A percentile compares a stretch with the other conserved stretches of the same genome.
phyloP scores from a whole-genome alignment of 1,140 invertebrate genomes.

The Mycetomoellerius zeteki region DNA sequence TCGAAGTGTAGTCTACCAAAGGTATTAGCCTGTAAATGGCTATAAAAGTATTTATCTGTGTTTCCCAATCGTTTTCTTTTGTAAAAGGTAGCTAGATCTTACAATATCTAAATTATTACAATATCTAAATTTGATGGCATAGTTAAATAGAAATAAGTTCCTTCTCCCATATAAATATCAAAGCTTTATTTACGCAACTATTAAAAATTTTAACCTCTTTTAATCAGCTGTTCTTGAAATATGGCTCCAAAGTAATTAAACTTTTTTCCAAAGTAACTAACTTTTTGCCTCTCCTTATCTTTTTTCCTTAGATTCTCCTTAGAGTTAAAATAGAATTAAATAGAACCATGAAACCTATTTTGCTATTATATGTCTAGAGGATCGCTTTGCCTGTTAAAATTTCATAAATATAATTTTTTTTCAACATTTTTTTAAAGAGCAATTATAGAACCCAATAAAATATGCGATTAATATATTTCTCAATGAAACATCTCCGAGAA shows the following conservation, averaged over 20 bases:
- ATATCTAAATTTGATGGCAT: too few relatives aligned
- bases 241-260: background rate
- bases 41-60: background rate
- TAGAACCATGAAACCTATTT: background rate
- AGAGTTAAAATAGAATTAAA: background rate
- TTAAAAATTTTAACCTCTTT: background rate
- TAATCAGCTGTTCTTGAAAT: background rate
- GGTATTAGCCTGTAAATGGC: background rate
- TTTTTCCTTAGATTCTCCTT: too few relatives aligned
- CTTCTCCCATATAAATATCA: background rate
- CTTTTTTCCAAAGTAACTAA: background rate
- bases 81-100: background rate
- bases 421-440: background rate
- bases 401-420: background rate
- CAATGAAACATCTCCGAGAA: background rate
- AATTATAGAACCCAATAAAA: background rate
- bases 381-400: background rate
- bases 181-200: background rate
- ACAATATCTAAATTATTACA: background rate
- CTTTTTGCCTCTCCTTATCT: too few relatives aligned
- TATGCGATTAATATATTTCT: background rate
- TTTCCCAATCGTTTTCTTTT: background rate
- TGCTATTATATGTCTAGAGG: background rate
- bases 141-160: background rate
- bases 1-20: background rate